A percentile compares a stretch with the other conserved stretches of the same genome.
Conservation (phyloP, 2,888 invertebrate species). For the Antheraea yamamai region DNA sequence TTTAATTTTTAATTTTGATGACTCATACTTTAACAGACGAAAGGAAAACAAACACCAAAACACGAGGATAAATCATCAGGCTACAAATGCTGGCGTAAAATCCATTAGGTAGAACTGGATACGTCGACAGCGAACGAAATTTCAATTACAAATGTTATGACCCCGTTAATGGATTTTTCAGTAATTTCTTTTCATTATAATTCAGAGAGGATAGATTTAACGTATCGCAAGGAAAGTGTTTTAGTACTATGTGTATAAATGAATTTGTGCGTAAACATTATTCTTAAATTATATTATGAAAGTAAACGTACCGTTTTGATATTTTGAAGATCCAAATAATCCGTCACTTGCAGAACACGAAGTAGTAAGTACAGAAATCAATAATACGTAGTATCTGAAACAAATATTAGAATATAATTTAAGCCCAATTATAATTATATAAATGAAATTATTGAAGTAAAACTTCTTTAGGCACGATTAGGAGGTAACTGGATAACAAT, state of each 20-base stretch:
- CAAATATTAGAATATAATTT: neutral
- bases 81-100: neutral
- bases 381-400: conserved; percentile 36
- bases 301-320: conserved; percentile 59
- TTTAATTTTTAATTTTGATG: neutral
- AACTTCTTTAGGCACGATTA: no score
- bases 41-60: neutral
- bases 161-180: neutral
- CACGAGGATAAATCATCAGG: neutral
- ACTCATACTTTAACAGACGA: neutral
- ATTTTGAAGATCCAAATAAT: conserved; percentile 64
- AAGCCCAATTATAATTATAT: neutral
- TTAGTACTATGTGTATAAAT: neutral
- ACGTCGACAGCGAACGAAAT: neutral
- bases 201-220: neutral
- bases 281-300: neutral
- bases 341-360: conserved; percentile 65
- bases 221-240: neutral
- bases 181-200: neutral
- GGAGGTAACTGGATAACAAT: no score
- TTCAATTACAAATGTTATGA: neutral
- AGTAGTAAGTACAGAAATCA: conserved; percentile 44
- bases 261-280: neutral
- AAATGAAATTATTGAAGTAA: no score
- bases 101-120: neutral